Base-by-base conservation (phyloP, 2,113 vertebrate genomes). In the Ciconia boyciana region DNA sequence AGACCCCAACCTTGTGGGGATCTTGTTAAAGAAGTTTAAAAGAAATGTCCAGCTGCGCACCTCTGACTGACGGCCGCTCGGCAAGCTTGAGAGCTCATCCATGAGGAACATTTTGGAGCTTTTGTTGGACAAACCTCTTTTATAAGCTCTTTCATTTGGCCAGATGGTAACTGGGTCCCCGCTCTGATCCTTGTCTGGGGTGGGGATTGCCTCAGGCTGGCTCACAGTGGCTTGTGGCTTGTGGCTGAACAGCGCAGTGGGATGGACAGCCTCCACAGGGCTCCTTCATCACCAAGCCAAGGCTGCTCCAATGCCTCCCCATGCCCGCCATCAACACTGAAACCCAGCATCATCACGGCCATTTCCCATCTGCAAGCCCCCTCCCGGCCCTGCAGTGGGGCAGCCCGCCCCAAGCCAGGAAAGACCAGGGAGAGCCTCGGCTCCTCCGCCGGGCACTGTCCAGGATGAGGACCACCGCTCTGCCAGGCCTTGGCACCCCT, bases 351-450 rank as follows among this genome's bases (percentile, higher is more conserved):
- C 6, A 0, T 0, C 26, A 14, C 2, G 3, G 26, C 6, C 3
- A 2, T n/a, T 81, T n/a, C 46, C 80, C 64, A 31, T 7, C 25
- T 12, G 7, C 72, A 22, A 80, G 17, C 15, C 13, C 11, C 3
- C 6, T 58, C 28, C n/a, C 16, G 7, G 19, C 24, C 44, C 17
- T 6, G 0, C 1, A 0, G 5, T 6, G 1, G 58, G 32, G 12
- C 69, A 72, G 18, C 11, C 8, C 7, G 21, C 7, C 8, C 41
- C 17, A 9, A 83, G 25, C 28, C 51, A 10, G 19, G 11, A 70
- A 54, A 31, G 44, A 76, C 26, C 25, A 32, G 22, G 32, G 46
- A 57, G 28, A 60, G 16, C 17, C 19, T 79, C 11, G 6, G 9
- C 36, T 94, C 17, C 52, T 84, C 41, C 29, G 28, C 18, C 1